These are phyloP conservation scores for Drosophila tropicalis DNA, from an alignment of 1,140 invertebrate species.

Conservation along the genomic window DNA sequence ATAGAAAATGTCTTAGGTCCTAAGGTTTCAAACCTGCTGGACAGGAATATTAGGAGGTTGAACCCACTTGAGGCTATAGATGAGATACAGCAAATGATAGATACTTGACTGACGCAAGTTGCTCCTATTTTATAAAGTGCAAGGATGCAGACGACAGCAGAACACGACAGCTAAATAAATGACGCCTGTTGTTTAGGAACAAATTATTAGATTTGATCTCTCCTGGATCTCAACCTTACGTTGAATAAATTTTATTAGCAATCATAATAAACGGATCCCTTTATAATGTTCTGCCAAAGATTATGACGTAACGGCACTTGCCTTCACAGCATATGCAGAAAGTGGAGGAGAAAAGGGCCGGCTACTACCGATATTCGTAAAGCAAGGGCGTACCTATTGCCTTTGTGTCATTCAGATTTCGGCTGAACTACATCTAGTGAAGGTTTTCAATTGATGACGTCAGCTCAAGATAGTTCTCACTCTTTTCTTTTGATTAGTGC, in stretches of 20 bases:
- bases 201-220: not conserved
- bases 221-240: conserved; percentile 21
- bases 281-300: not conserved
- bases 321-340: not conserved
- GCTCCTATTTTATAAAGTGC: conserved; percentile 33
- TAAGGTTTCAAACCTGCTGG: no score
- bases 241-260: conserved; percentile 55
- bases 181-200: not conserved
- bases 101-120: conserved; percentile 21
- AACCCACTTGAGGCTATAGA: no score
- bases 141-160: not conserved
- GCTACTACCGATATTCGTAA: conserved; percentile 16
- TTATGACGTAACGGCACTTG: not conserved
- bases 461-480: conserved; percentile 34
- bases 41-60: no score
- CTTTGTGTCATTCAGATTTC: conserved; percentile 46
- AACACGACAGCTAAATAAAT: not conserved
- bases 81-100: no score
- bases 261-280: conserved; percentile 48
- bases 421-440: conserved; percentile 44
- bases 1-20: no score
- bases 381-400: conserved; percentile 40
- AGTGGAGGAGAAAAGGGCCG: not conserved
- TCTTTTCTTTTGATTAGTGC: conserved; percentile 17
- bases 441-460: conserved; percentile 71